Percentiles rank a stretch among this genome's conserved stretches.
Evolutionary conservation across 2,888 invertebrate species (phyloP).

Genomic region (Escarpia spicata): DNA sequence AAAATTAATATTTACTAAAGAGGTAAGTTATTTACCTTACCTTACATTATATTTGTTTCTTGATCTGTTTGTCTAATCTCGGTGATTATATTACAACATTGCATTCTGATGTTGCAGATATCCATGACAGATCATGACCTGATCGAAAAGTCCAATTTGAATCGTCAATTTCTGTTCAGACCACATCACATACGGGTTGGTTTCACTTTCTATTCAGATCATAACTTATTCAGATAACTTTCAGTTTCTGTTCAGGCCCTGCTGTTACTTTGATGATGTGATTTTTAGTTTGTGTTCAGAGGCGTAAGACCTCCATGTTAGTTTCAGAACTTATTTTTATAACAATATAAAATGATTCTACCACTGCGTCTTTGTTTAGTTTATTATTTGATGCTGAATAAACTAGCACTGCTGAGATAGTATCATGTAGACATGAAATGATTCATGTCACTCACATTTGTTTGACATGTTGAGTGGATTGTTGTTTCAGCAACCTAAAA

Average conservation of each 20-base stretch:
- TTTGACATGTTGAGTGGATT: not conserved
- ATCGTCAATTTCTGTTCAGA: constrained; percentile 65
- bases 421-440: constrained; percentile 17
- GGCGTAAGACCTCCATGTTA: not conserved
- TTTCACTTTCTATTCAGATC: not conserved
- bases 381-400: not conserved
- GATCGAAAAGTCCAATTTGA: constrained; percentile 66
- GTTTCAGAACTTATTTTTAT: not conserved
- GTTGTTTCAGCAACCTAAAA: constrained; percentile 59
- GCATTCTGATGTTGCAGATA: constrained; percentile 43
- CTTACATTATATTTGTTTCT: not conserved
- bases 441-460: not conserved
- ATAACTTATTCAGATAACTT: not conserved
- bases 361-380: not conserved
- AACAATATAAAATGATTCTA: not conserved
- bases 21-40: no score
- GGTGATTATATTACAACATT: not conserved
- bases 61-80: not conserved
- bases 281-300: not conserved
- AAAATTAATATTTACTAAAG: no score
- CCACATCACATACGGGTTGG: constrained; percentile 62
- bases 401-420: not conserved
- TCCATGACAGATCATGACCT: constrained; percentile 66
- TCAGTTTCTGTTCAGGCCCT: not conserved
- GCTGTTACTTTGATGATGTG: not conserved